Evolutionary conservation across 2,797 vertebrate genomes (phyloP).

Genomic region (Thamnophis elegans): DNA sequence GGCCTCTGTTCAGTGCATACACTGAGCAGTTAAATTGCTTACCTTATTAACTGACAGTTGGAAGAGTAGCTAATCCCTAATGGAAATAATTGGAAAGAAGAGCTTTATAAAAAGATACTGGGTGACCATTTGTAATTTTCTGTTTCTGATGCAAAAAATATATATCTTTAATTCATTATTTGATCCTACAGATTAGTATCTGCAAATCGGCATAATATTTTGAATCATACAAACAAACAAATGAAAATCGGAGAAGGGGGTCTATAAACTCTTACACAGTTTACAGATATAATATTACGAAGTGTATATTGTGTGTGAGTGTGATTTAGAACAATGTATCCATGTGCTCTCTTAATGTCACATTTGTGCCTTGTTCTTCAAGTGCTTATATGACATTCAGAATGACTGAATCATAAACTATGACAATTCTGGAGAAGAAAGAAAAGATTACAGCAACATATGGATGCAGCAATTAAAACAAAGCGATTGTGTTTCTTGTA

Average conservation of each 20-base stretch:
- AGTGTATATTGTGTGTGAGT: not conserved
- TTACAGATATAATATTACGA: not conserved
- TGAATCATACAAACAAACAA: not conserved
- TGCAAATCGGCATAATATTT: not conserved
- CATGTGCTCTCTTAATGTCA: not conserved
- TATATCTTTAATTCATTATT: too few relatives aligned
- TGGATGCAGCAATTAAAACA: not conserved
- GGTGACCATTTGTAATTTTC: not conserved
- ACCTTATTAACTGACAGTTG: constrained; percentile 53
- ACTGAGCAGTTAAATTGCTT: constrained; percentile 40
- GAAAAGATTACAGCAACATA: not conserved
- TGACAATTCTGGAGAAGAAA: not conserved
- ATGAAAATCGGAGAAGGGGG: not conserved
- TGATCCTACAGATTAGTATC: not conserved
- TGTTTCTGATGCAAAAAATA: too few relatives aligned
- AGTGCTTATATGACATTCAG: not conserved
- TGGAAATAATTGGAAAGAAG: constrained; percentile 47
- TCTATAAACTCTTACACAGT: not conserved
- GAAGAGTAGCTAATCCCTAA: constrained; percentile 46
- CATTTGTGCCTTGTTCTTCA: not conserved
- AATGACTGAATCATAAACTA: not conserved
- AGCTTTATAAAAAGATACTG: constrained; percentile 3
- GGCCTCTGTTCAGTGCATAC: constrained; percentile 46
- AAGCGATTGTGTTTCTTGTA: not conserved
- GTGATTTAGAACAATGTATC: not conserved